These are phyloP conservation scores for Amiota communis DNA, from an alignment of 2,888 invertebrate species.

Conservation along the genomic window DNA sequence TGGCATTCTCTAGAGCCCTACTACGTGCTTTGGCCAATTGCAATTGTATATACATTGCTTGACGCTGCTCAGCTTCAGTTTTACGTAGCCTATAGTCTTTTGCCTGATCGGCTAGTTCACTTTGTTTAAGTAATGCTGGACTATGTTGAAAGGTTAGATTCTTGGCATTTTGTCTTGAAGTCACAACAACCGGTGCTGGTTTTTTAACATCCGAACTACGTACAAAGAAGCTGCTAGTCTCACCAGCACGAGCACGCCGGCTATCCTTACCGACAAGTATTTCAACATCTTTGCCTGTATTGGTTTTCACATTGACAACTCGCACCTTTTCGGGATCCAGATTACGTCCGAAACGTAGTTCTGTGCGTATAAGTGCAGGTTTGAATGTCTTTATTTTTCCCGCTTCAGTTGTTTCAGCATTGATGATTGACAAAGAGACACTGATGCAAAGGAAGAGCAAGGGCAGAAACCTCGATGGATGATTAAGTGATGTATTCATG, in stretches of 20 bases:
- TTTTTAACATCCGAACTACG: conserved; percentile 53
- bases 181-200: conserved; percentile 33
- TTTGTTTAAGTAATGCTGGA: conserved; percentile 61
- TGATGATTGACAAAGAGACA: conserved; percentile 32
- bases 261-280: conserved; percentile 73
- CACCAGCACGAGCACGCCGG: conserved; percentile 59
- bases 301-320: conserved; percentile 84
- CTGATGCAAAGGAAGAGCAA: conserved; percentile 21
- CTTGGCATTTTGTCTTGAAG: conserved; percentile 41
- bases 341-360: conserved; percentile 84
- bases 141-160: conserved; percentile 60
- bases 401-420: conserved; percentile 35
- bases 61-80: conserved; percentile 56
- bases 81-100: conserved; percentile 57
- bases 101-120: conserved; percentile 53
- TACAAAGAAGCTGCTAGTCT: conserved; percentile 60
- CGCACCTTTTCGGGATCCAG: conserved; percentile 84
- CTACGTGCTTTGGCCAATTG: conserved; percentile 60
- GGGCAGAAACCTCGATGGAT: conserved; percentile 1
- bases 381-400: conserved; percentile 42
- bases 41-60: conserved; percentile 59
- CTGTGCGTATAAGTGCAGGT: conserved; percentile 81
- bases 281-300: conserved; percentile 84
- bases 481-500: not conserved
- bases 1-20: conserved; percentile 46